Conservation (phyloP, 2,888 invertebrate species). For the Dynastes maya region DNA sequence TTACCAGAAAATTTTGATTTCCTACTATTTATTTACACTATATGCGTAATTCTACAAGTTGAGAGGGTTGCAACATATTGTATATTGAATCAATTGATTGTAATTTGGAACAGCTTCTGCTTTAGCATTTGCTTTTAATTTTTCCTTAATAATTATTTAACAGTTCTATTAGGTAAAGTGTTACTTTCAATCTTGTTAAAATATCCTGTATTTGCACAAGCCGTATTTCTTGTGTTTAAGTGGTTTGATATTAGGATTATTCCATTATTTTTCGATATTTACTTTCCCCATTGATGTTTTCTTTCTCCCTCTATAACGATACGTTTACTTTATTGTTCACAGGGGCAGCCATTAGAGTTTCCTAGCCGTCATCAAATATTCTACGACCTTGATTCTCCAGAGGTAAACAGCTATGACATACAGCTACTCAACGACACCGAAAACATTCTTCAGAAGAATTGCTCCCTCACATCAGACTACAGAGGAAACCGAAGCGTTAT, state of each 20-base stretch:
- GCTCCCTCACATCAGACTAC: conserved; percentile 65
- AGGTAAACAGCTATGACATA: conserved; percentile 68
- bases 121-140: no score
- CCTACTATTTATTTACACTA: no score
- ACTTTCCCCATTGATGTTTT: not conserved
- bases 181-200: no score
- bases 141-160: no score
- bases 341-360: conserved; percentile 22
- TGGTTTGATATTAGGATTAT: no score
- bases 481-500: conserved; percentile 62
- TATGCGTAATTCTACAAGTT: no score
- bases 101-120: no score
- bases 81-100: no score
- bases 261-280: not conserved
- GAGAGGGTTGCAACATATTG: no score
- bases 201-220: not conserved
- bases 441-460: conserved; percentile 67
- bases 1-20: no score
- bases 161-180: no score
- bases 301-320: not conserved
- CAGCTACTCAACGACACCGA: conserved; percentile 66
- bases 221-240: not conserved
- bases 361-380: conserved; percentile 60
- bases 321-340: conserved; percentile 21
- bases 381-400: conserved; percentile 68